Conservation (phyloP, 1,140 invertebrate genomes). For the Apis florea region DNA sequence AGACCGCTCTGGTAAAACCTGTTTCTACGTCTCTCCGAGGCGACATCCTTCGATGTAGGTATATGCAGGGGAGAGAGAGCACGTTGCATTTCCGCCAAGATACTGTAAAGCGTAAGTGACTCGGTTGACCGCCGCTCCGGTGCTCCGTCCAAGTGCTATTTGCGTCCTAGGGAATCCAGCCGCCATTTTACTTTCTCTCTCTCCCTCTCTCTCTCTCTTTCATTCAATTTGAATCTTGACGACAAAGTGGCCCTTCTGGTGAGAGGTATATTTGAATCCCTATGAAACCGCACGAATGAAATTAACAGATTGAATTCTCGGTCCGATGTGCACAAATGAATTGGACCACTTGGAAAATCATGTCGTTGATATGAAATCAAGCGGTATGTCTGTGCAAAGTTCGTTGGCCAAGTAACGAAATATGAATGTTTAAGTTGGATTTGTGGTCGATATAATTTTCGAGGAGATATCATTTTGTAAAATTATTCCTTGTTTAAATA, state of each 20-base stretch:
- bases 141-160: conserved; percentile 47
- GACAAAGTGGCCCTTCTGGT: conserved; percentile 28
- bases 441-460: too few species aligned
- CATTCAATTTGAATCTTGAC: conserved; percentile 46
- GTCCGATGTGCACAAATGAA: not conserved
- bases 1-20: conserved; percentile 40
- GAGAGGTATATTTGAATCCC: conserved; percentile 7
- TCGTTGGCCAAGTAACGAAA: too few species aligned
- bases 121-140: conserved; percentile 45
- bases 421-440: too few species aligned
- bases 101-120: conserved; percentile 47
- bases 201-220: not conserved
- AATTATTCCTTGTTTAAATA: too few species aligned
- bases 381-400: too few species aligned
- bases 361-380: too few species aligned
- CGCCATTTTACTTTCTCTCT: not conserved
- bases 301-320: conserved; percentile 29
- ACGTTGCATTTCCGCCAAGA: conserved; percentile 47
- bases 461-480: too few species aligned
- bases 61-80: not conserved
- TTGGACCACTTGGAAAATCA: not conserved
- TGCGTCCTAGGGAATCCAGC: conserved; percentile 44
- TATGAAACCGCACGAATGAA: conserved; percentile 3
- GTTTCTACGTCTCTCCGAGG: conserved; percentile 40
- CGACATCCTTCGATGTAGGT: conserved; percentile 24